Base-by-base conservation (phyloP, 1,140 invertebrate species). In the Drosophila pachea region DNA sequence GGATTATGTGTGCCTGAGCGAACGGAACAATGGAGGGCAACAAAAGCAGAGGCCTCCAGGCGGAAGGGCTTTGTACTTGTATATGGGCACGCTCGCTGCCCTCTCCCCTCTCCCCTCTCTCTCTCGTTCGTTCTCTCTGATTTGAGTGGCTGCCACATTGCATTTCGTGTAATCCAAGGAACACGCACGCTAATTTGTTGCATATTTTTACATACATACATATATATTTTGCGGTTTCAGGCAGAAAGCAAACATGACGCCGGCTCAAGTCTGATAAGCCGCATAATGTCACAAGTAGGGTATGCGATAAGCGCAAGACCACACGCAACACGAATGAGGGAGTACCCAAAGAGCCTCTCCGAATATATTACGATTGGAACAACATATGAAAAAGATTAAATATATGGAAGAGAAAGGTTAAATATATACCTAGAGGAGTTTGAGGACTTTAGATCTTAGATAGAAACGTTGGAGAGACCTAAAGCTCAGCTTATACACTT, bases 151-250 rank as follows among this genome's bases (percentile, higher is more conserved):
- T 31, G 43, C 45, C 43, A 22, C 45, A 11, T 38, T 60, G 58
- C 62, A 56, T 55, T 45, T 45, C 32, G 52, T 83, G 81, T 84
- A 84, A 84, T 65, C 58, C 65, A 65, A 73, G 73, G 50, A 54
- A 62, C 59, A 47, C 64, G 40, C 60, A 84, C 84, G 79, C 73
- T 70, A 83, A 83, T 84, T 84, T 73, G 45, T 70, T 60, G 58
- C 55, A 78, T 62, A 70, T 29, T n/a, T n/a, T n/a, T n/a, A n/a
- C n/a, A n/a, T n/a, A n/a, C n/a, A n/a, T n/a, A n/a, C n/a, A n/a
- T n/a, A n/a, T n/a, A n/a, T n/a, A 52, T 70, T 65, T 56, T 79
- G 79, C 55, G 79, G 79, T 70, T 69, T 78, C 33, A n/a, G n/a
- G 5, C 42, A 16, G 9, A 29, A 33, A 33, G 12, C 58, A 38